Base-by-base conservation (phyloP, 2,888 invertebrate species). In the Steinernema hermaphroditum region DNA sequence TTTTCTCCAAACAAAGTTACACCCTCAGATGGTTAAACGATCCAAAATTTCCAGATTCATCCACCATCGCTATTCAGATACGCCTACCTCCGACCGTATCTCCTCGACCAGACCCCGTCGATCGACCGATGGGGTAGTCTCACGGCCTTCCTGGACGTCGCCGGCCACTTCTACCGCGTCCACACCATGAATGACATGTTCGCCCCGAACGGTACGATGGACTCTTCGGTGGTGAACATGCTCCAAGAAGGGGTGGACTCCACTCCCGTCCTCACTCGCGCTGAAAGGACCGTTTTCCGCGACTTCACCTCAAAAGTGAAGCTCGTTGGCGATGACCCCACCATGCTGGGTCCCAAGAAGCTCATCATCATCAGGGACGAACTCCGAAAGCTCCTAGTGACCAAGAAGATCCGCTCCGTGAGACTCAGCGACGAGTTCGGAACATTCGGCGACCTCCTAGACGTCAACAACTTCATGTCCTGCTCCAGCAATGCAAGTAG, bases 111-210 rank as follows among this genome's bases (percentile, higher is more conserved):
- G 32, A 62, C 62, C 1, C 62, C 62, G 4, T 27, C 22, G 4
- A 29, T 62, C 62, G 62, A 62, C n/a, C 62, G 62, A 16, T 62
- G 62, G 62, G 62, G 62, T 1, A 62, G 29, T 32, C 62, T 62
- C 8, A 32, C 27, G 8, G 32, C 62, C 32, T 62, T 62, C n/a
- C 4, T 62, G 62, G 62, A 62, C 62, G 62, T 62, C 16, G 62
- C 62, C 32, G 29, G 16, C 8, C 62, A 62, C 16, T 62, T 62
- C 62, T 62, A 62, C 62, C 62, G 62, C n/a, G n/a, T 32, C 32
- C 62, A 62, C 62, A 62, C 62, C 29, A 62, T 62, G 62, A 29
- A 62, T n/a, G 27, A 24, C 62, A 62, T 62, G 62, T 62, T 62
- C 32, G 62, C 62, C 16, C 62, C 29, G 1, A 62, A 62, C 32